Evolutionary conservation across 1,140 invertebrate species (phyloP), one percentile per base, ranked within the genome.

Genomic region (Sminthurinus signatus): DNA sequence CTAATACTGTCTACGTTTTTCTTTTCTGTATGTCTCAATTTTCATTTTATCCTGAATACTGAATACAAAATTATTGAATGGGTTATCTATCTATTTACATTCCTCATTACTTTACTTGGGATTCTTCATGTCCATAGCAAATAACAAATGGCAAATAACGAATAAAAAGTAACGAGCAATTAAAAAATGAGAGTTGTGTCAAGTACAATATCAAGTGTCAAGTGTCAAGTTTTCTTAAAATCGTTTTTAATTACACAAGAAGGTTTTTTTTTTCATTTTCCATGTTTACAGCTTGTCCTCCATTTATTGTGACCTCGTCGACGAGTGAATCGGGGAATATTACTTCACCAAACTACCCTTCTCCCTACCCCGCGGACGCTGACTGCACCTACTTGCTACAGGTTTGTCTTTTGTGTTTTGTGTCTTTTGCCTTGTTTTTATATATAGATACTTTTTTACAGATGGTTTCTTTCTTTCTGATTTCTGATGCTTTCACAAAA

Each of bases 291-390:
- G 69, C 60, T 28, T 71, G 69, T 57, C 58, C 57, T 28, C 66
- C 64, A n/a, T 64, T 71, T 21, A 59, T 71, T 32, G 71, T 64
- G 2, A 8, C 50, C 4, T 73, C 71, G 14, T 21, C 60, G 1
- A 56, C 57, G 23, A 64, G 66, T 10, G 39, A 25, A 8, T 75
- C 75, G 25, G 80, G 78, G 3, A 73, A 76, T 14, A 75, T 81
- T 23, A 73, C 73, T 8, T 80, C 79, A 44, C 80, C 80, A 2
- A 74, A 75, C 5, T 80, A 74, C 71, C 78, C 78, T 2, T 64
- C 69, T 21, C 75, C 77, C 29, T 80, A 78, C 63, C 74, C 75
- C 19, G 67, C 76, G 29, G 72, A 75, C 48, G 74, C 75, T 0
- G 73, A 74, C 3, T 80, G 79, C 71, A 73, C 75, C n/a, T 80